Percentiles rank a stretch among this genome's conserved stretches.
Conservation (phyloP, 2,113 vertebrate species). For the Gopherus flavomarginatus region DNA sequence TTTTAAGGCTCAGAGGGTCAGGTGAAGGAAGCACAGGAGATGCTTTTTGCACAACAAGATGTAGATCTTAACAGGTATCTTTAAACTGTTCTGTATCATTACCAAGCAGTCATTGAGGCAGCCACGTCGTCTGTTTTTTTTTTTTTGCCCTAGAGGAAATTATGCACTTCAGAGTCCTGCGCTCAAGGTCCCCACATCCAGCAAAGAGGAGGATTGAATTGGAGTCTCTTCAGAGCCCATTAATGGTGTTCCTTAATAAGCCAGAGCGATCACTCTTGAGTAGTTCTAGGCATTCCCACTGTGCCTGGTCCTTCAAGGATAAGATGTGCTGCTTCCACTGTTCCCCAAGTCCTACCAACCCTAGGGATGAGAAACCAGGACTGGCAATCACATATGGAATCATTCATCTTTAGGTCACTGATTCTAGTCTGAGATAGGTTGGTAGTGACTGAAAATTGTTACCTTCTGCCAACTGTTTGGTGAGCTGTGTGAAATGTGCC, state of each 20-base stretch:
- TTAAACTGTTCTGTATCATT: not conserved
- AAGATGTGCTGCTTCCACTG: not conserved
- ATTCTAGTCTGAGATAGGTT: conserved; percentile 57
- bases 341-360: conserved; percentile 15
- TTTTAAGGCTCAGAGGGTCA: not conserved
- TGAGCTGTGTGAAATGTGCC: conserved; percentile 64
- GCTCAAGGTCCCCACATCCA: not conserved
- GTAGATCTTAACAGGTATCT: not conserved
- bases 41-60: not conserved
- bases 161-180: fast-evolving
- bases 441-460: conserved; percentile 65
- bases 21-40: not conserved
- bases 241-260: fast-evolving
- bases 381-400: conserved; percentile 60
- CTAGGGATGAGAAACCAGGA: not conserved
- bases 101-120: fast-evolving
- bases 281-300: not conserved
- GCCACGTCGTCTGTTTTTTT: not conserved
- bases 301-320: not conserved
- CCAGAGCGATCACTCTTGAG: not conserved
- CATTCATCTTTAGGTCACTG: conserved; percentile 63
- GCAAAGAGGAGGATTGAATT: not conserved
- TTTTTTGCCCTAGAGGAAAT: not conserved
- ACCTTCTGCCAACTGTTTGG: conserved; percentile 35
- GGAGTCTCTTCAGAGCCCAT: not conserved